Evolutionary conservation across 2,888 invertebrate species (phyloP), one percentile per base, ranked within the genome.

Genomic region (Agonopterix heracliana): DNA sequence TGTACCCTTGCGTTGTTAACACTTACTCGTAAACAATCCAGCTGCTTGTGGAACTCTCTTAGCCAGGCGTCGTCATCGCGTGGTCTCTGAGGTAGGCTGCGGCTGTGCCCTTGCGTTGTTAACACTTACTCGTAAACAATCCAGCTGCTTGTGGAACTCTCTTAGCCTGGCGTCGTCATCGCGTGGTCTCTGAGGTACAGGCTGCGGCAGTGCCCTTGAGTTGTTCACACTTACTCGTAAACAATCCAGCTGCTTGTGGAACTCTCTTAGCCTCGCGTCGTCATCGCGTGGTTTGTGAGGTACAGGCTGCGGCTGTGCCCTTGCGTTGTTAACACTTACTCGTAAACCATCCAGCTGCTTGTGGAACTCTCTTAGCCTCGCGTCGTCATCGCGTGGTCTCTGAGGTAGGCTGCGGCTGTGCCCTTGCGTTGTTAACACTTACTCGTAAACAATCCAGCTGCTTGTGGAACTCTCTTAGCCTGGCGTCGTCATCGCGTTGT

Each of bases 371-470:
- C 85, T 63, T 0, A 89, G 78, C 43, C 73, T 69, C n/a, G 81
- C 82, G 61, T 87, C 86, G 54, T 87, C 86, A 50, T 87, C 86
- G 9, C 71, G 68, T n/a, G 81, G 70, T 10, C 72, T 74, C 45
- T 84, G 83, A n/a, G 82, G 82, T 57, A 0, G 86, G 84, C 45
- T 80, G 87, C 9, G 85, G 70, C 13, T 76, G 84, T 46, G 81
- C 61, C 0, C 80, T 74, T 9, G 74, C 61, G 17, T 66, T 65
- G 46, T 61, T 72, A 26, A 46, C 43, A 63, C 75, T 66, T 64
- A 89, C 89, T 62, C 89, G 72, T 54, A 89, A 78, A 60, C 87
- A 88, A 57, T 89, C 89, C 11, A 89, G 79, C 58, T 89, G 89
- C 58, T 88, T 88, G 54, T 89, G 88, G 54, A 89, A 89, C 61